These are phyloP conservation scores for Hirudinaria manillensis DNA, from an alignment of 2,888 invertebrate species.

Conservation along the genomic window DNA sequence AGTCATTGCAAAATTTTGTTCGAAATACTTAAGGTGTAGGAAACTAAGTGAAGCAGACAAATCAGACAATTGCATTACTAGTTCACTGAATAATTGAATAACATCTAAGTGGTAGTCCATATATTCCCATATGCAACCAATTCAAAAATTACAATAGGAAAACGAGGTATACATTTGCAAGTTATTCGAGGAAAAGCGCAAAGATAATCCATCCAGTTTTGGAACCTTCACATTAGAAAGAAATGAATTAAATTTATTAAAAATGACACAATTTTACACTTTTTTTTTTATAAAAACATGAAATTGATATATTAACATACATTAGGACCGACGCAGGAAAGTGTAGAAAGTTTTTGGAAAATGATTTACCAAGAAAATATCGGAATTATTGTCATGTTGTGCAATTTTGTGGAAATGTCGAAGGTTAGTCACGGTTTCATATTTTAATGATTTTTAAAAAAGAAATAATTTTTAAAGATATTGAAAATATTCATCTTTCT, in stretches of 20 bases:
- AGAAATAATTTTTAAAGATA: neutral
- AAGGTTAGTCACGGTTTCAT: conserved; percentile 59
- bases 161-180: too few relatives aligned
- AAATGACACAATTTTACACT: too few relatives aligned
- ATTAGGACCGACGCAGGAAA: conserved; percentile 54
- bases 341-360: conserved; percentile 89
- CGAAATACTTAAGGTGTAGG: neutral
- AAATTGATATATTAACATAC: neutral
- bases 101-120: too few relatives aligned
- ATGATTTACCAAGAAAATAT: conserved; percentile 96
- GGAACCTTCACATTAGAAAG: too few relatives aligned
- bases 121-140: too few relatives aligned
- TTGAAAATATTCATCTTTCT: neutral
- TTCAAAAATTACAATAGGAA: too few relatives aligned
- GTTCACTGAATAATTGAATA: too few relatives aligned
- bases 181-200: too few relatives aligned
- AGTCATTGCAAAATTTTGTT: neutral
- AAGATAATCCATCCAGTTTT: too few relatives aligned
- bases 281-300: neutral
- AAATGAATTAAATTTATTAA: too few relatives aligned
- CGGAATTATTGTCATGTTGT: conserved; percentile 91
- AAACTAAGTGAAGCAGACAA: too few relatives aligned
- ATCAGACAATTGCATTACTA: too few relatives aligned
- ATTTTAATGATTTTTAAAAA: neutral
- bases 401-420: conserved; percentile 86